Evolutionary conservation across 2,113 vertebrate species (phyloP).

Genomic region (Clarias gariepinus): DNA sequence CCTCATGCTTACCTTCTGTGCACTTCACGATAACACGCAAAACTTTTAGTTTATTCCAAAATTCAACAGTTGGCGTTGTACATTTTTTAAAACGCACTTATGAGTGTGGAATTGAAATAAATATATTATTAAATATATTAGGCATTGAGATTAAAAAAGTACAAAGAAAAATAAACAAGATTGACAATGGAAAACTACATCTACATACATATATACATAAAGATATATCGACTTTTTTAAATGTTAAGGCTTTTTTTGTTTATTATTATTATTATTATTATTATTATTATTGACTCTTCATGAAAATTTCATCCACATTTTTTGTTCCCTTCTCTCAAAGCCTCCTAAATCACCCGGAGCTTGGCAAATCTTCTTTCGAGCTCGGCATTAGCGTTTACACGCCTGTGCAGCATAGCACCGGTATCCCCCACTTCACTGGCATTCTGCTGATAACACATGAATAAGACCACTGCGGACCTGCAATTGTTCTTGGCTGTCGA

Average conservation of each 20-base stretch:
- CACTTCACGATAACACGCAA: no score
- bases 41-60: no score
- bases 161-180: no score
- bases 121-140: no score
- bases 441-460: conserved; percentile 51
- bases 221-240: no score
- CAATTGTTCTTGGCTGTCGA: conserved; percentile 43
- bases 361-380: conserved; percentile 45
- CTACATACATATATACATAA: no score
- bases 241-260: not conserved
- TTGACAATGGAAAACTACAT: no score
- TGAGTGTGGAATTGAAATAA: no score
- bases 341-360: conserved; percentile 39
- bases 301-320: not conserved
- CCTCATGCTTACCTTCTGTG: no score
- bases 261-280: conserved; percentile 7
- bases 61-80: no score
- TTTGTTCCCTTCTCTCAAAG: not conserved
- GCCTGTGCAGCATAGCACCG: conserved; percentile 24
- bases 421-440: conserved; percentile 52
- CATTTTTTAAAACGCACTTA: no score
- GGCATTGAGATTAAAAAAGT: no score
- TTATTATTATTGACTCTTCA: not conserved
- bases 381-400: conserved; percentile 40
- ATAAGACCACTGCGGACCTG: conserved; percentile 51